Conservation (phyloP, 2,888 invertebrate species). For the Osedax fenrisi region DNA sequence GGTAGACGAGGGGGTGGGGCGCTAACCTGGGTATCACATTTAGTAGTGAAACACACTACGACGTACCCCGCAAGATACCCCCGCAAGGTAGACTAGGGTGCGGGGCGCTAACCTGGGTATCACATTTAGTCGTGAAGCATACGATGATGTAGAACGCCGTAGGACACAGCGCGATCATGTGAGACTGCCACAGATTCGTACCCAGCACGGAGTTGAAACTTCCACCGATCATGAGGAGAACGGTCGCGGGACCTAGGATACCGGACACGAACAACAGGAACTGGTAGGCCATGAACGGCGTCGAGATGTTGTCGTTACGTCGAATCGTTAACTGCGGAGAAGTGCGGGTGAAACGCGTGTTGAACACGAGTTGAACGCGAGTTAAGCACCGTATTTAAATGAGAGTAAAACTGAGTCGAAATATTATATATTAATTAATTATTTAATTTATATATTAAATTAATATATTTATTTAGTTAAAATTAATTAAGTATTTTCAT, state of each 20-base stretch:
- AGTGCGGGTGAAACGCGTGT: slow-evolving; percentile 15
- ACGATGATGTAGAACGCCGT: slow-evolving; percentile 36
- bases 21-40: slow-evolving; percentile 66
- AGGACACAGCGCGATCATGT: slow-evolving; percentile 36
- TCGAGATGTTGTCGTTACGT: slow-evolving; percentile 41
- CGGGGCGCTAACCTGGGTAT: slow-evolving; percentile 76
- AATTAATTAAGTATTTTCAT: no score
- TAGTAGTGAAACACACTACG: slow-evolving; percentile 36
- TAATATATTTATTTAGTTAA: no score
- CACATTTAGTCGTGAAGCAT: slow-evolving; percentile 45
- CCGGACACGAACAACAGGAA: slow-evolving; percentile 37
- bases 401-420: no score
- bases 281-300: slow-evolving; percentile 39
- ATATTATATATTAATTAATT: no score
- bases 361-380: not conserved
- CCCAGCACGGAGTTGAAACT: slow-evolving; percentile 55
- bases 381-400: no score
- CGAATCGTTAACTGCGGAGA: slow-evolving; percentile 34
- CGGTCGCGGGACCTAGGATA: slow-evolving; percentile 39
- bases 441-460: no score
- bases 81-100: no score
- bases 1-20: no score
- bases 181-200: slow-evolving; percentile 85
- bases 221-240: slow-evolving; percentile 40
- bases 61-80: no score